phyloP scores from a whole-genome alignment of 2,888 invertebrate species.

The Phaedon cochleariae region DNA sequence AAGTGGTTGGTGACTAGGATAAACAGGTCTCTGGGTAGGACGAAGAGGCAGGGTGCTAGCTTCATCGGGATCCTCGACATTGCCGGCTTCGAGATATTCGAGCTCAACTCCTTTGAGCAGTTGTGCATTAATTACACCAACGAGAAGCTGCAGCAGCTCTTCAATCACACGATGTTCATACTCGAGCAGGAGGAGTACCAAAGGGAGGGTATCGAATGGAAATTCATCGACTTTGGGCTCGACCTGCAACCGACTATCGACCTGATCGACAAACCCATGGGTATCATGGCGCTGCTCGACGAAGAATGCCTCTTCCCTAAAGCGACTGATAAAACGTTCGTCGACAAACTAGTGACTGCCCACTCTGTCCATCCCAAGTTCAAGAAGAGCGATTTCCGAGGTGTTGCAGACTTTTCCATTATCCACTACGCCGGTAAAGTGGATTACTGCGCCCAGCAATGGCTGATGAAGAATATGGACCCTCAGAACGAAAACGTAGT shows the following conservation, averaged over 20 bases:
- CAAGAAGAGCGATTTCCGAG: slow-evolving; percentile 94
- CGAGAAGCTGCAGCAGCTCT: slow-evolving; percentile 98
- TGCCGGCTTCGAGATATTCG: slow-evolving; percentile 99
- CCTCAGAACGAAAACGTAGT: slow-evolving; percentile 99
- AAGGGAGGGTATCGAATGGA: slow-evolving; percentile 99
- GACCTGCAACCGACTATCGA: slow-evolving; percentile 99
- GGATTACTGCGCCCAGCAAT: slow-evolving; percentile 95
- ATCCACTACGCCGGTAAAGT: slow-evolving; percentile 99
- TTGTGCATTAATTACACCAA: slow-evolving; percentile 99
- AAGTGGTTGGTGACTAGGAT: slow-evolving; percentile 98
- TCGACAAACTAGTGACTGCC: slow-evolving; percentile 95
- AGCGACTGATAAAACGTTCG: slow-evolving; percentile 98
- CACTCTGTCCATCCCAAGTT: slow-evolving; percentile 98
- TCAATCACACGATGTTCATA: slow-evolving; percentile 99
- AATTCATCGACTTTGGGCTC: slow-evolving; percentile 99
- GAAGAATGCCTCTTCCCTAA: slow-evolving; percentile 99
- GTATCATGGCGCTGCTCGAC: slow-evolving; percentile 96
- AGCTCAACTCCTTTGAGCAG: slow-evolving; percentile 98
- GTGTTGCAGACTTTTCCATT: slow-evolving; percentile 95
- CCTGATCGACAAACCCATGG: slow-evolving; percentile 99
- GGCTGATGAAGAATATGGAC: slow-evolving; percentile 99
- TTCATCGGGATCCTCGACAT: slow-evolving; percentile 99
- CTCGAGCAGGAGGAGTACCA: slow-evolving; percentile 99
- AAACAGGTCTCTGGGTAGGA: slow-evolving; percentile 86
- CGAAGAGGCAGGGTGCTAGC: slow-evolving; percentile 97